phyloP scores from a whole-genome alignment of 1,140 invertebrate species.

The Drosophila triauraria region DNA sequence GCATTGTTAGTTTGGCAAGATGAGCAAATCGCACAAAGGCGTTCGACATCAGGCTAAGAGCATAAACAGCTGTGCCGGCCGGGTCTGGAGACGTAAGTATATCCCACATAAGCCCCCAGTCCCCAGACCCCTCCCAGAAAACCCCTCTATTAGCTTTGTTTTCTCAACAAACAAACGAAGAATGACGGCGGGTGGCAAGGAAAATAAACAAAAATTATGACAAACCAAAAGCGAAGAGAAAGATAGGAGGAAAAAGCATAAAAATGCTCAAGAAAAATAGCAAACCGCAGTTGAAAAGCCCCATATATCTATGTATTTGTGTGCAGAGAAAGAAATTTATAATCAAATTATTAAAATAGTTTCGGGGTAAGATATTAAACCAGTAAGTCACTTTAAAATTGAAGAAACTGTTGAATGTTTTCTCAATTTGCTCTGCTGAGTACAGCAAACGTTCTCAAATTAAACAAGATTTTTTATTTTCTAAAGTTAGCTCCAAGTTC shows the following conservation, averaged over 20 bases:
- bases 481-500: background rate
- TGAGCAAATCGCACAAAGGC: slow-evolving; percentile 53
- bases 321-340: background rate
- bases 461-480: background rate
- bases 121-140: slow-evolving; percentile 1
- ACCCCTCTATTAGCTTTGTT: slow-evolving; percentile 55
- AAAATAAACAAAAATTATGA: slow-evolving; percentile 83
- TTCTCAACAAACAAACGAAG: slow-evolving; percentile 63
- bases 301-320: slow-evolving; percentile 38
- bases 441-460: background rate
- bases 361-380: rapidly evolving
- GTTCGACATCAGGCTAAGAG: slow-evolving; percentile 49
- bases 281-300: slow-evolving; percentile 49
- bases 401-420: rapidly evolving
- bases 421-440: background rate
- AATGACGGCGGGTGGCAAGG: slow-evolving; percentile 59
- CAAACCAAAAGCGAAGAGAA: slow-evolving; percentile 44
- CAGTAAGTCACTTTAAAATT: too few relatives aligned
- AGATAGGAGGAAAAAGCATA: slow-evolving; percentile 56
- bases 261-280: slow-evolving; percentile 69
- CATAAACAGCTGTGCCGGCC: slow-evolving; percentile 60
- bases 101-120: slow-evolving; percentile 38
- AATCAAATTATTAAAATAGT: rapidly evolving
- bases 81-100: slow-evolving; percentile 27
- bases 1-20: slow-evolving; percentile 51